A percentile compares a stretch with the other conserved stretches of the same genome.
Conservation (phyloP, 2,113 vertebrate genomes). For the Phocoena sinus region DNA sequence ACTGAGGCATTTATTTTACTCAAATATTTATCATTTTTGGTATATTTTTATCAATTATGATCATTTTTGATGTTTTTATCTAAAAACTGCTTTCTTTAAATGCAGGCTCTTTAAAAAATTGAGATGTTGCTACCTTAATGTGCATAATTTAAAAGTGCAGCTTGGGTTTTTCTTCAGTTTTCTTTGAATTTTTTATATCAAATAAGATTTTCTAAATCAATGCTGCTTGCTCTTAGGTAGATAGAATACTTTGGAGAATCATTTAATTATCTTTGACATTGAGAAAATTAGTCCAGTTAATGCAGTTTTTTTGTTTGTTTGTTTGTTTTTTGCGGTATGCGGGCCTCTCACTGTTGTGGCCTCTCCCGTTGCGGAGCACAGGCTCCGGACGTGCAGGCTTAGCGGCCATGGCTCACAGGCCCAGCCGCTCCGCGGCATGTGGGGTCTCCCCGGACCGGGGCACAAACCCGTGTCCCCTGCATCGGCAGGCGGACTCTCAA, state of each 20-base stretch:
- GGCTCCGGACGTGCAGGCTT: too few species aligned
- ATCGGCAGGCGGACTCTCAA: too few species aligned
- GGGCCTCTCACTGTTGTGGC: too few species aligned
- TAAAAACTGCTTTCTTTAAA: not conserved
- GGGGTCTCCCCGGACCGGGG: too few species aligned
- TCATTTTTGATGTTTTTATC: not conserved
- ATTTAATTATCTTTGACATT: slow-evolving; percentile 49
- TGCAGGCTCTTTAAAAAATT: not conserved
- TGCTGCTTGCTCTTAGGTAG: slow-evolving; percentile 22
- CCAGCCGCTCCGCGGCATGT: too few species aligned
- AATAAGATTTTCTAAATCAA: not conserved
- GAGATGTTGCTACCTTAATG: not conserved
- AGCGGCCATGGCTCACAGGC: too few species aligned
- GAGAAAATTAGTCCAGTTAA: slow-evolving; percentile 22
- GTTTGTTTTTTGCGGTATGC: too few species aligned
- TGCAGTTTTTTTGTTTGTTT: not conserved
- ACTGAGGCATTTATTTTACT: not conserved
- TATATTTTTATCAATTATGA: not conserved
- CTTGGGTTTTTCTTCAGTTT: not conserved
- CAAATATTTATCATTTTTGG: not conserved
- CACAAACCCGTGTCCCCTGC: too few species aligned
- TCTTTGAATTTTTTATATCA: not conserved
- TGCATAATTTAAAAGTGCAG: not conserved
- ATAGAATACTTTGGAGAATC: not conserved
- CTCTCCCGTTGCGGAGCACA: too few species aligned